These are phyloP conservation scores for Promerops cafer DNA, from an alignment of 2,113 vertebrate species.

Conservation along the genomic window DNA sequence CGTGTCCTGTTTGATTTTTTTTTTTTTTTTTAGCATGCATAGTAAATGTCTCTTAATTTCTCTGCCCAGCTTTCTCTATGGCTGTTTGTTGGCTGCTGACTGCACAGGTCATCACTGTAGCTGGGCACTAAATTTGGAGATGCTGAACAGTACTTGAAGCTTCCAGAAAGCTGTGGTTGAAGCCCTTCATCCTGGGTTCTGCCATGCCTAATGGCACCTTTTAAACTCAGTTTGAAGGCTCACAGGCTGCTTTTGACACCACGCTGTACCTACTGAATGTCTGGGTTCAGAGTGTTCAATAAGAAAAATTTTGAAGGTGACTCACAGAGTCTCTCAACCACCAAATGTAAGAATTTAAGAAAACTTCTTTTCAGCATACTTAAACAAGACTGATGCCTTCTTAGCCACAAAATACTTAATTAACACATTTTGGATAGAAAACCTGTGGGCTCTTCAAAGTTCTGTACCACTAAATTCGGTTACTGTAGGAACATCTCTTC, in stretches of 20 bases:
- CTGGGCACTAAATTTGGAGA: not conserved
- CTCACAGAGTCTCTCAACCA: not conserved
- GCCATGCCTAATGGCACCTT: not conserved
- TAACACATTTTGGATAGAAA: not conserved
- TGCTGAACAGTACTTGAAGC: not conserved
- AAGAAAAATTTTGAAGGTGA: not conserved
- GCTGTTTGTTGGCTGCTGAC: not conserved
- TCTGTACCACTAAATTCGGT: not conserved
- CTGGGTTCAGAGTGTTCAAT: not conserved
- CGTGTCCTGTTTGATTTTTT: not conserved
- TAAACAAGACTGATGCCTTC: not conserved
- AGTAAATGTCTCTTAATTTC: conserved; percentile 9
- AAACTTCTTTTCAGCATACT: not conserved
- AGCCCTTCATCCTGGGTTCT: not conserved
- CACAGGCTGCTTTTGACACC: not conserved
- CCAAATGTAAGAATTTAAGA: not conserved
- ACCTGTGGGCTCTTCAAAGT: not conserved
- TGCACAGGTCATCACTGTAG: not conserved
- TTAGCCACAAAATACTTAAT: not conserved
- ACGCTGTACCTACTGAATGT: not conserved
- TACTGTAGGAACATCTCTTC: not conserved
- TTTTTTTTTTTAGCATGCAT: not conserved
- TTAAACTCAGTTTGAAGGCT: not conserved
- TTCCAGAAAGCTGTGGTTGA: not conserved
- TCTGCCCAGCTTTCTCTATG: not conserved